Evolutionary conservation across 2,113 vertebrate species (phyloP).

Genomic region (Chaetura pelagica): DNA sequence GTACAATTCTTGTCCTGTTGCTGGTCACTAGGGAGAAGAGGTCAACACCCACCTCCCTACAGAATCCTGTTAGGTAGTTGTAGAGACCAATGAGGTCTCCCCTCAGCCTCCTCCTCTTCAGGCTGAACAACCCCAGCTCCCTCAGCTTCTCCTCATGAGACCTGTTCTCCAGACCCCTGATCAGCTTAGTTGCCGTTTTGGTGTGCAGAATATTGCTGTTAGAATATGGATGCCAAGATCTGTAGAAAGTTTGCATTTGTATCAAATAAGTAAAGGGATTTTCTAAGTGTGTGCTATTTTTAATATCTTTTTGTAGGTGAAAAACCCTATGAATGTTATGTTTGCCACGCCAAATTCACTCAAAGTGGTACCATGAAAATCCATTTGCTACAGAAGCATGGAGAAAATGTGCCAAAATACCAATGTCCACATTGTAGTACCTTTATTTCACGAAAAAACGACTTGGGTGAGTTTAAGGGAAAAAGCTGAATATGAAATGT

Average conservation of each 20-base stretch:
- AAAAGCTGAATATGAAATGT: background rate
- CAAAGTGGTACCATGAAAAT: conserved; percentile 75
- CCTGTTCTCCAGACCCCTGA: no score
- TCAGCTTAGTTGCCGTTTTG: no score
- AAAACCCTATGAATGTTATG: conserved; percentile 69
- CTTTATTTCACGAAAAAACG: conserved; percentile 64
- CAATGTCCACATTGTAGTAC: conserved; percentile 64
- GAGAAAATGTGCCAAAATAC: conserved; percentile 69
- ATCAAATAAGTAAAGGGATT: background rate
- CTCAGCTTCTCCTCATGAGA: no score
- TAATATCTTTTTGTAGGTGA: conserved; percentile 52
- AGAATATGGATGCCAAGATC: background rate
- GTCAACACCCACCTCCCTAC: no score
- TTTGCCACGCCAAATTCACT: conserved; percentile 74
- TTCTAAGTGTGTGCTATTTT: background rate
- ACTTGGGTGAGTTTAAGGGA: conserved; percentile 72
- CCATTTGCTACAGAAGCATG: conserved; percentile 72
- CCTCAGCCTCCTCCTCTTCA: no score
- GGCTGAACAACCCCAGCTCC: no score
- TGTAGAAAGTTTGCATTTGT: background rate
- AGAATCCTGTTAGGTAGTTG: no score
- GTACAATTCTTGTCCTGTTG: background rate
- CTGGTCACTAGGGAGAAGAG: background rate
- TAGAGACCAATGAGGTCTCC: no score
- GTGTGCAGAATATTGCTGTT: background rate